A percentile compares a stretch with the other conserved stretches of the same genome.
Conservation (phyloP, 2,797 vertebrate species). For the Crocidura indochinensis region DNA sequence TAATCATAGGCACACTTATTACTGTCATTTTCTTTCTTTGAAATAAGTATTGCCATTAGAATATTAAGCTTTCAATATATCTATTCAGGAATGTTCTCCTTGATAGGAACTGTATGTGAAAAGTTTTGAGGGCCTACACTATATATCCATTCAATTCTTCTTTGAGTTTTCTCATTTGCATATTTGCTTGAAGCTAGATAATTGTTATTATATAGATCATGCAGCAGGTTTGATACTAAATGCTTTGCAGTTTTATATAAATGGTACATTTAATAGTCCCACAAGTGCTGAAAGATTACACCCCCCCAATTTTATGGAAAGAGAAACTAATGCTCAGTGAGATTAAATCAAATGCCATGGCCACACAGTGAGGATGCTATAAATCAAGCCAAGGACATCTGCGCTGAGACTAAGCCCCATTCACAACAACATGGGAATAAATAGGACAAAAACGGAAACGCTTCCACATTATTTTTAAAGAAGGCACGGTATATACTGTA, state of each 20-base stretch:
- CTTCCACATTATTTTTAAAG: constrained; percentile 36
- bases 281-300: background rate
- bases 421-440: background rate
- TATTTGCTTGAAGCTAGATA: background rate
- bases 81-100: constrained; percentile 26
- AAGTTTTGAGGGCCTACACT: background rate
- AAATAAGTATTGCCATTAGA: constrained; percentile 38
- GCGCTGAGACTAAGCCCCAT: background rate
- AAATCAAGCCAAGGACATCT: background rate
- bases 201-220: background rate
- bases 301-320: background rate
- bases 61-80: background rate
- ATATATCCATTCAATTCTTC: background rate
- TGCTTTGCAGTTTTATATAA: background rate
- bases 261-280: background rate
- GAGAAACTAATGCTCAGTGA: background rate
- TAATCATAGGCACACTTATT: background rate
- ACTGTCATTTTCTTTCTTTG: constrained; percentile 31
- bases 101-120: constrained; percentile 35
- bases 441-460: background rate
- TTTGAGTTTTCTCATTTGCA: background rate
- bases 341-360: background rate
- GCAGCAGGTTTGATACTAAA: background rate
- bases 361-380: background rate
- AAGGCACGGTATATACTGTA: constrained; percentile 20